Conservation (phyloP, 1,140 invertebrate species). For the Papilio aristodemus region DNA sequence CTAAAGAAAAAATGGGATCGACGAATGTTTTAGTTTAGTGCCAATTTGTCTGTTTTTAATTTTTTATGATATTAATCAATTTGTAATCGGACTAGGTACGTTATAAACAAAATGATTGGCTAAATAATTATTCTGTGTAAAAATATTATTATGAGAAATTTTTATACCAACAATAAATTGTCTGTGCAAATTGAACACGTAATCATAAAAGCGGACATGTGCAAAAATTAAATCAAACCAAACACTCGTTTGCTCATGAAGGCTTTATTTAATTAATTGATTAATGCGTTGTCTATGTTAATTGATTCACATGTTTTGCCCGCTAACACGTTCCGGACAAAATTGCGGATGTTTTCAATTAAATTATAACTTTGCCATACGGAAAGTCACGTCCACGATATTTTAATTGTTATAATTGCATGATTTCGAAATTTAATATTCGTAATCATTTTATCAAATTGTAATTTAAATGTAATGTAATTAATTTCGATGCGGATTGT, state of each 20-base stretch:
- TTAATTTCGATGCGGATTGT: constrained; percentile 19
- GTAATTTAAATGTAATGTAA: constrained; percentile 23
- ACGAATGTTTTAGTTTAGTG: too few relatives aligned
- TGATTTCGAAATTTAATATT: constrained; percentile 20
- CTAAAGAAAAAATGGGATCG: too few relatives aligned
- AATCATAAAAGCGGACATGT: neutral
- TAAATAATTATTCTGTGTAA: neutral
- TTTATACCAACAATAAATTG: neutral
- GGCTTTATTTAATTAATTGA: constrained; percentile 31
- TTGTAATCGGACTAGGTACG: too few relatives aligned
- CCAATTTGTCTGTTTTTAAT: too few relatives aligned
- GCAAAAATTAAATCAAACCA: constrained; percentile 19
- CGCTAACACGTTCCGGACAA: constrained; percentile 28
- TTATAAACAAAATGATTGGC: neutral
- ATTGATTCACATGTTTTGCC: constrained; percentile 31
- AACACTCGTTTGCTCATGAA: constrained; percentile 19
- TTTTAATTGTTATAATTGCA: constrained; percentile 27
- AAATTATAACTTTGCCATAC: constrained; percentile 26
- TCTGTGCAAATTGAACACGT: constrained; percentile 8
- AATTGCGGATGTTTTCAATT: constrained; percentile 33
- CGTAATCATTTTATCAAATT: constrained; percentile 29
- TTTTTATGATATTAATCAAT: too few relatives aligned
- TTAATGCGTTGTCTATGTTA: constrained; percentile 32
- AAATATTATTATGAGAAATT: neutral
- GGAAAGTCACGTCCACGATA: constrained; percentile 26